Percentiles rank a stretch among this genome's conserved stretches.
phyloP scores from a whole-genome alignment of 2,797 vertebrate species.

The Buphagus erythrorhynchus region DNA sequence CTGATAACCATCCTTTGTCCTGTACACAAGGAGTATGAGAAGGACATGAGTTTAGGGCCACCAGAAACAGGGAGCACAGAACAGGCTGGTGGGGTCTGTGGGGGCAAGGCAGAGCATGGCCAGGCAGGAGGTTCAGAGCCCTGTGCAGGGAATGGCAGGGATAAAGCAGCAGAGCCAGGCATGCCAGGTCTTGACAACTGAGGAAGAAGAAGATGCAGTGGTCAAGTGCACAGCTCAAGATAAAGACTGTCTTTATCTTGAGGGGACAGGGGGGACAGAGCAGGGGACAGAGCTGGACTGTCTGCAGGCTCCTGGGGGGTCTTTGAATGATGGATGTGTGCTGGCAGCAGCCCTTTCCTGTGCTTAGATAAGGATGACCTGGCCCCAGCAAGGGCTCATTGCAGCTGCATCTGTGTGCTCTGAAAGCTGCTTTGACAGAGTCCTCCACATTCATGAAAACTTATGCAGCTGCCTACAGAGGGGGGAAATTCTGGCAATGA shows the following conservation, averaged over 20 bases:
- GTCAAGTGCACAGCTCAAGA: accelerated
- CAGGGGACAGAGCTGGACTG: background rate
- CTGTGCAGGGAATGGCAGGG: accelerated
- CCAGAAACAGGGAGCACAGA: background rate
- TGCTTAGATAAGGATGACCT: background rate
- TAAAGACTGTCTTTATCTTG: too few species aligned
- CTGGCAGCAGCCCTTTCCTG: background rate
- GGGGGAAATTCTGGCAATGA: background rate
- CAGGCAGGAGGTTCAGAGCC: background rate
- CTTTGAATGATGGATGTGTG: background rate
- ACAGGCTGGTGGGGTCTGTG: background rate
- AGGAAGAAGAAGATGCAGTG: accelerated
- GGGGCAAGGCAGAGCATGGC: too few species aligned
- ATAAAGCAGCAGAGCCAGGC: background rate
- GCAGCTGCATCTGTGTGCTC: background rate
- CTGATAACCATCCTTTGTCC: background rate
- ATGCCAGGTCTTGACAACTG: background rate
- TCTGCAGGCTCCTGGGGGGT: background rate
- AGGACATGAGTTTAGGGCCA: background rate
- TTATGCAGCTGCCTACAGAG: background rate
- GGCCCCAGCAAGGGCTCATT: background rate
- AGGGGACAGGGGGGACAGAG: too few species aligned
- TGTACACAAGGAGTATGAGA: background rate
- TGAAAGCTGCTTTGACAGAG: background rate
- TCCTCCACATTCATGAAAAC: background rate